Conservation (phyloP, 1,140 invertebrate genomes). For the Drosophila nikananu region DNA sequence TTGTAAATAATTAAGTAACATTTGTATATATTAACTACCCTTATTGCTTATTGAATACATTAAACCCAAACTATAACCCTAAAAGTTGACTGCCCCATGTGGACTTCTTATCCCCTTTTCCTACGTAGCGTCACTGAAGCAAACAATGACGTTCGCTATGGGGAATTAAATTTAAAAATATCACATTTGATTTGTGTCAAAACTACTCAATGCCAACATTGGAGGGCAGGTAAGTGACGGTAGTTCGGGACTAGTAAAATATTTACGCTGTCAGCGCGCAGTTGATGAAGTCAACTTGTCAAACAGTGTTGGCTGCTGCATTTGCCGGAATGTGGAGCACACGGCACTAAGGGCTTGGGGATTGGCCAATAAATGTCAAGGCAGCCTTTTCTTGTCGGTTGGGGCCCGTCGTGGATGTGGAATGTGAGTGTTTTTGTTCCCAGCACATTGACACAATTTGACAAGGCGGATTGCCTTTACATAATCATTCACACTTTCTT, state of each 20-base stretch:
- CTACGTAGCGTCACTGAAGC: background rate
- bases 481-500: constrained; percentile 9
- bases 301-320: constrained; percentile 17
- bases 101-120: too few relatives aligned
- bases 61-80: background rate
- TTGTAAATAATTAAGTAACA: too few relatives aligned
- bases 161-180: constrained; percentile 13
- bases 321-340: constrained; percentile 4
- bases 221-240: constrained; percentile 9
- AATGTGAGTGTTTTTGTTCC: constrained; percentile 4
- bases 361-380: constrained; percentile 18
- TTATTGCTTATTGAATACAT: background rate
- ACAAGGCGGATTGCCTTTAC: constrained; percentile 2
- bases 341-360: background rate
- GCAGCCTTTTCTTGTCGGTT: constrained; percentile 7
- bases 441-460: constrained; percentile 4
- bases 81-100: too few relatives aligned
- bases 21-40: too few relatives aligned
- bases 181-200: constrained; percentile 68
- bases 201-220: constrained; percentile 38
- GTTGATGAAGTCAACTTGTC: constrained; percentile 21
- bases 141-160: background rate
- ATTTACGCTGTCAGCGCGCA: constrained; percentile 68
- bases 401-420: background rate
- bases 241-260: constrained; percentile 57